These are phyloP conservation scores for Daphoenositta chrysoptera DNA, from an alignment of 2,113 vertebrate genomes.

Conservation along the genomic window DNA sequence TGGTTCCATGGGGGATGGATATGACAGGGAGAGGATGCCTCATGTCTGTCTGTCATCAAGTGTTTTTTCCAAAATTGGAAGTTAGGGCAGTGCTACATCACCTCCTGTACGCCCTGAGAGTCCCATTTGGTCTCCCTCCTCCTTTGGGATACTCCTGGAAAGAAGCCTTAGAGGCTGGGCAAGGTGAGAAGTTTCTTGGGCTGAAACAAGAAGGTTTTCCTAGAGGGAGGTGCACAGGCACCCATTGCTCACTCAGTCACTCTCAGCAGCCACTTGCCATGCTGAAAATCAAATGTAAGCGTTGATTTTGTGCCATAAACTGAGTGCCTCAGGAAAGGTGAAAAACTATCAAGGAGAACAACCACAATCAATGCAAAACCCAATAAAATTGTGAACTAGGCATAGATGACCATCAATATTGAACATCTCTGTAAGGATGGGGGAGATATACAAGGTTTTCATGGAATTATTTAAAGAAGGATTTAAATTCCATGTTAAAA, in stretches of 20 bases:
- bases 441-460: background rate
- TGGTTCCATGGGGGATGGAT: background rate
- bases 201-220: background rate
- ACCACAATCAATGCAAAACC: background rate
- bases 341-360: background rate
- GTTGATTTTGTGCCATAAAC: background rate
- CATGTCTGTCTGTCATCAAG: background rate
- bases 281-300: background rate
- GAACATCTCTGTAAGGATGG: fast-evolving
- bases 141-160: background rate
- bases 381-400: background rate
- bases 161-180: background rate
- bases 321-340: background rate
- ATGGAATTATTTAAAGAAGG: background rate
- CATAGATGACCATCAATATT: background rate
- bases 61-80: background rate
- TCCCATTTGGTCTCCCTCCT: background rate
- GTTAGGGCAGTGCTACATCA: background rate
- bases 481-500: too few relatives aligned
- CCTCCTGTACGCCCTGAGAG: background rate
- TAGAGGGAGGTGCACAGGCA: background rate
- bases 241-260: background rate
- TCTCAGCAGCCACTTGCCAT: background rate
- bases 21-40: background rate
- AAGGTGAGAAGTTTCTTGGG: background rate